phyloP scores from a whole-genome alignment of 2,797 vertebrate species.

The Pipistrellus pygmaeus region DNA sequence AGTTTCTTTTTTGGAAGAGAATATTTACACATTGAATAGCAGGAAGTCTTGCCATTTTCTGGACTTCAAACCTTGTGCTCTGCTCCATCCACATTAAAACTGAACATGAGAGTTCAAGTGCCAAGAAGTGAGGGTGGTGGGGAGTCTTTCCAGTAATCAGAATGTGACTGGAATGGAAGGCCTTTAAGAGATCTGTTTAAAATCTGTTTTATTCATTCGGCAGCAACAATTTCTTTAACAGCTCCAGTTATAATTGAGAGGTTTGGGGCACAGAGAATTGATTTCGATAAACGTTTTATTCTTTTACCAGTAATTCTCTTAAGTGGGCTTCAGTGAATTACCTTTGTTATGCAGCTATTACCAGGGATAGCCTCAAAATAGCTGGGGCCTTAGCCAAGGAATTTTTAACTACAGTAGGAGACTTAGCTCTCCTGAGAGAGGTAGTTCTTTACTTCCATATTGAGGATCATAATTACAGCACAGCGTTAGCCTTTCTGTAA shows the following conservation, averaged over 20 bases:
- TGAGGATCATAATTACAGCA: constrained; percentile 43
- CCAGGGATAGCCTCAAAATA: constrained; percentile 63
- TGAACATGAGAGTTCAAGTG: constrained; percentile 25
- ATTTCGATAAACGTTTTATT: constrained; percentile 75
- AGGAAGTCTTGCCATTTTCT: background rate
- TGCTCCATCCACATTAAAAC: background rate
- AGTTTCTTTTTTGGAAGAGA: background rate
- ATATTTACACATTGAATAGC: background rate
- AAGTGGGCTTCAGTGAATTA: constrained; percentile 74
- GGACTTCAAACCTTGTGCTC: background rate
- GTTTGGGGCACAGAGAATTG: constrained; percentile 70
- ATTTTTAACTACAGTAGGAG: constrained; percentile 55
- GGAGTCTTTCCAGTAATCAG: constrained; percentile 62
- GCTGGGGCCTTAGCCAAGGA: constrained; percentile 38
- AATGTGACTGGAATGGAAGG: constrained; percentile 58
- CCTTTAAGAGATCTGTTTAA: constrained; percentile 67
- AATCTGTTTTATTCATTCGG: constrained; percentile 67
- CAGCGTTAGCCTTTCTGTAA: constrained; percentile 30
- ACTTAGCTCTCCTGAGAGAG: constrained; percentile 4
- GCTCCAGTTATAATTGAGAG: constrained; percentile 71
- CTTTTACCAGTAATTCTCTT: constrained; percentile 75
- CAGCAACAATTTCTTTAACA: constrained; percentile 66
- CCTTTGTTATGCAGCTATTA: constrained; percentile 67
- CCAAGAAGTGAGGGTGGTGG: background rate
- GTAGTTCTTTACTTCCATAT: background rate